Evolutionary conservation across 2,797 vertebrate genomes (phyloP).

Genomic region (Coranthus polyacanthus): DNA sequence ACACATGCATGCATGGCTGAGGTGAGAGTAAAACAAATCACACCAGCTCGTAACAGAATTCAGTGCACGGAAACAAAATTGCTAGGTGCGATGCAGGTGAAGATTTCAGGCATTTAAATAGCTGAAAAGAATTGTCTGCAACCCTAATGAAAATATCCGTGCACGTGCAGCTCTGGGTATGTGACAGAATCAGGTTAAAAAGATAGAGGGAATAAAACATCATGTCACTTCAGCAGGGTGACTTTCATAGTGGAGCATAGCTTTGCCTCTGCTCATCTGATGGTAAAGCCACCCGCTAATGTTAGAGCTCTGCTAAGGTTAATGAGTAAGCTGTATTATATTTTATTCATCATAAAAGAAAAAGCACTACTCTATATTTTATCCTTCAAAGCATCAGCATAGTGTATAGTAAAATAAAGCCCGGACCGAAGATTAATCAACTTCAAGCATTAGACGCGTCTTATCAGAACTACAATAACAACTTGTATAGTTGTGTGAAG

Average conservation of each 20-base stretch:
- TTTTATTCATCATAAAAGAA: no score
- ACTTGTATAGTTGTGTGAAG: constrained; percentile 28
- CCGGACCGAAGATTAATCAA: constrained; percentile 48
- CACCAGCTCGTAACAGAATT: constrained; percentile 34
- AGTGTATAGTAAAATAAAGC: constrained; percentile 8
- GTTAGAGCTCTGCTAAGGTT: constrained; percentile 35
- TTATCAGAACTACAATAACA: constrained; percentile 49
- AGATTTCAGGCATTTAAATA: constrained; percentile 56
- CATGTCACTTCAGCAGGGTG: constrained; percentile 63
- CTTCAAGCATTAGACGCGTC: constrained; percentile 36
- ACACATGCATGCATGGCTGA: constrained; percentile 38
- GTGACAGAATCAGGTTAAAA: constrained; percentile 81
- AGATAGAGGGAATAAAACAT: constrained; percentile 71
- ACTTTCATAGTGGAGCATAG: constrained; percentile 56
- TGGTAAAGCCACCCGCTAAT: constrained; percentile 58
- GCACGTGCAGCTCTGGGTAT: constrained; percentile 47
- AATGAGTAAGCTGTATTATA: no score
- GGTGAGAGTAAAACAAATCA: constrained; percentile 9
- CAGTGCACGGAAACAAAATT: constrained; percentile 42
- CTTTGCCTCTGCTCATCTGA: constrained; percentile 52
- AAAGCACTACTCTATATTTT: no score
- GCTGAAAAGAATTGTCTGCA: constrained; percentile 49
- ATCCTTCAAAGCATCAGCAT: no score
- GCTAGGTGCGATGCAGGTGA: constrained; percentile 33
- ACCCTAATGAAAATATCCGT: constrained; percentile 59